Conservation (phyloP, 2,888 invertebrate genomes). For the Cyclophora albipunctata region DNA sequence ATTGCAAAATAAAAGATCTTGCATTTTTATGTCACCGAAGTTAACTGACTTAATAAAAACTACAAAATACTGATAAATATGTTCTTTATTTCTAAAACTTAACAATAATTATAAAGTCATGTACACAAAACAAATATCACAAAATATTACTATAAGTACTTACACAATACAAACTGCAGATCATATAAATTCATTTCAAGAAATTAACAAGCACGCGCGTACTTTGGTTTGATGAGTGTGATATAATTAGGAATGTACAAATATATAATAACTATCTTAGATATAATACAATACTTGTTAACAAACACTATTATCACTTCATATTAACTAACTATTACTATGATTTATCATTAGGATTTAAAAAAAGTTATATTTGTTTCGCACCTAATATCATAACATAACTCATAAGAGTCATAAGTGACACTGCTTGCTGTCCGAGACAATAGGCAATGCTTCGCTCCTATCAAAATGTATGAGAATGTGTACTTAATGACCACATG, state of each 20-base stretch:
- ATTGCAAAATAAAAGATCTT: too few relatives aligned
- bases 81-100: slow-evolving; percentile 47
- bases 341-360: too few relatives aligned
- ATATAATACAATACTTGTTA: slow-evolving; percentile 1
- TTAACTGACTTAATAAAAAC: not conserved
- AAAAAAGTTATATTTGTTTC: too few relatives aligned
- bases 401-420: too few relatives aligned
- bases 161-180: slow-evolving; percentile 22
- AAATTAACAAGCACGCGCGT: slow-evolving; percentile 17
- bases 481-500: too few relatives aligned
- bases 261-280: slow-evolving; percentile 6
- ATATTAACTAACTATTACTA: too few relatives aligned
- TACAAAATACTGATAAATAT: slow-evolving; percentile 18
- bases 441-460: too few relatives aligned
- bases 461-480: too few relatives aligned
- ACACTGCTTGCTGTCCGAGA: too few relatives aligned
- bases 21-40: too few relatives aligned
- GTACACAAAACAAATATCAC: slow-evolving; percentile 36
- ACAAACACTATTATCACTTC: too few relatives aligned
- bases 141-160: slow-evolving; percentile 26
- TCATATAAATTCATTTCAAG: slow-evolving; percentile 23
- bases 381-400: too few relatives aligned
- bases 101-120: slow-evolving; percentile 39
- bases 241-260: slow-evolving; percentile 12
- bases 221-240: slow-evolving; percentile 21